A percentile compares a stretch with the other conserved stretches of the same genome.
These are phyloP conservation scores for Brachionus calyciflorus DNA, from an alignment of 1,140 invertebrate genomes.

Conservation along the genomic window DNA sequence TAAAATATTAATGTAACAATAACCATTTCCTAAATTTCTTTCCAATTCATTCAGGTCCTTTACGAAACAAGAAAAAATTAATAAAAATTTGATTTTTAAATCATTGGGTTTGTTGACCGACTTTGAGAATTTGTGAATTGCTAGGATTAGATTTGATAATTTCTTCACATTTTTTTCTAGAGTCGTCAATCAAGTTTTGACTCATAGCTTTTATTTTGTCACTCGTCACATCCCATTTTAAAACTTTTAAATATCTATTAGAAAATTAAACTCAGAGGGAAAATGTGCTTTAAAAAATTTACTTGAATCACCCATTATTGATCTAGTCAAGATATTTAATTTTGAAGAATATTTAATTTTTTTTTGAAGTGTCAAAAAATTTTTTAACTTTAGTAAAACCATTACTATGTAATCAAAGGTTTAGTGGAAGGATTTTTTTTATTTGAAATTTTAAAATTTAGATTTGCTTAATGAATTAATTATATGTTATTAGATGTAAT, in stretches of 20 bases:
- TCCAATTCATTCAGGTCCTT: slow-evolving; percentile 45
- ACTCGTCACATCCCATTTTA: slow-evolving; percentile 20
- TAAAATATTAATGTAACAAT: slow-evolving; percentile 51
- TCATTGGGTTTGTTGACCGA: not conserved
- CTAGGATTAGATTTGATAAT: not conserved
- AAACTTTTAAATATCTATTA: not conserved
- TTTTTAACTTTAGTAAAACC: too few relatives aligned
- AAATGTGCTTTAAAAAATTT: not conserved
- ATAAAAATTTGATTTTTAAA: not conserved
- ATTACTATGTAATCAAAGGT: too few relatives aligned
- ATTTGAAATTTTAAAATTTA: too few relatives aligned
- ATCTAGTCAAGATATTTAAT: not conserved
- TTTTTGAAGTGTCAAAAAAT: too few relatives aligned
- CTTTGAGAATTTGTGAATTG: not conserved
- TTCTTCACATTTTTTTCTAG: not conserved
- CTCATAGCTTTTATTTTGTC: slow-evolving; percentile 14
- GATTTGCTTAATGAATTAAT: too few relatives aligned
- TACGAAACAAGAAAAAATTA: not conserved
- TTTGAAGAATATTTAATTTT: too few relatives aligned
- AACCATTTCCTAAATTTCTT: slow-evolving; percentile 14
- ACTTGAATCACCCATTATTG: slow-evolving; percentile 32
- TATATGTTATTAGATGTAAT: too few relatives aligned
- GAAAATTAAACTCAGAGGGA: not conserved
- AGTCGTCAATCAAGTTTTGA: not conserved
- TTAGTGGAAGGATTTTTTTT: too few relatives aligned